A percentile compares a stretch with the other conserved stretches of the same genome.
phyloP scores from a whole-genome alignment of 2,888 invertebrate species.

The Rotaria macrura region DNA sequence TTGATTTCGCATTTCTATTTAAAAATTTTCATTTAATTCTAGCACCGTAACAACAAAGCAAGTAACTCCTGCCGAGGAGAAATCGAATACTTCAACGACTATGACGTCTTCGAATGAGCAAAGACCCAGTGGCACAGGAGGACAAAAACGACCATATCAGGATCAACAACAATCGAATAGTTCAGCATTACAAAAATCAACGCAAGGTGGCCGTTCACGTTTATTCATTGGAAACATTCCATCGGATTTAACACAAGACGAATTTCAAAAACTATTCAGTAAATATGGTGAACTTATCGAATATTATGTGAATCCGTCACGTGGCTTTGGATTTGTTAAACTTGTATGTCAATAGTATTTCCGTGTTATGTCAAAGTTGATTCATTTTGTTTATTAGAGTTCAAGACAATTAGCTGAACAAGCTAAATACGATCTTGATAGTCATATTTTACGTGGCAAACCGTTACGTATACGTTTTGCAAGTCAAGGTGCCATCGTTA shows the following conservation, averaged over 20 bases:
- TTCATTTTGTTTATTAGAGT: conserved; percentile 37
- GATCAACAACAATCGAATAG: not conserved
- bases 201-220: conserved; percentile 65
- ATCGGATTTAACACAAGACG: conserved; percentile 74
- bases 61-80: not conserved
- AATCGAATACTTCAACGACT: not conserved
- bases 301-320: conserved; percentile 82
- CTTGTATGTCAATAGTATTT: conserved; percentile 55
- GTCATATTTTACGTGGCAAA: conserved; percentile 69
- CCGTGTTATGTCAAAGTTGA: conserved; percentile 35
- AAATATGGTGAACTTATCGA: conserved; percentile 81
- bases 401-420: conserved; percentile 70
- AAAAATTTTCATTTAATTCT: not conserved
- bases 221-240: conserved; percentile 88
- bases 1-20: not conserved
- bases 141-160: not conserved
- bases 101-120: not conserved
- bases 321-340: conserved; percentile 89
- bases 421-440: conserved; percentile 86
- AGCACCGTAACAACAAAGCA: not conserved
- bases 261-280: conserved; percentile 71
- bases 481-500: conserved; percentile 79
- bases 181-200: not conserved
- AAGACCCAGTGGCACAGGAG: not conserved
- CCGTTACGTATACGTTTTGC: conserved; percentile 83